Evolutionary conservation across 2,113 vertebrate genomes (phyloP).

Genomic region (Ictalurus punctatus): DNA sequence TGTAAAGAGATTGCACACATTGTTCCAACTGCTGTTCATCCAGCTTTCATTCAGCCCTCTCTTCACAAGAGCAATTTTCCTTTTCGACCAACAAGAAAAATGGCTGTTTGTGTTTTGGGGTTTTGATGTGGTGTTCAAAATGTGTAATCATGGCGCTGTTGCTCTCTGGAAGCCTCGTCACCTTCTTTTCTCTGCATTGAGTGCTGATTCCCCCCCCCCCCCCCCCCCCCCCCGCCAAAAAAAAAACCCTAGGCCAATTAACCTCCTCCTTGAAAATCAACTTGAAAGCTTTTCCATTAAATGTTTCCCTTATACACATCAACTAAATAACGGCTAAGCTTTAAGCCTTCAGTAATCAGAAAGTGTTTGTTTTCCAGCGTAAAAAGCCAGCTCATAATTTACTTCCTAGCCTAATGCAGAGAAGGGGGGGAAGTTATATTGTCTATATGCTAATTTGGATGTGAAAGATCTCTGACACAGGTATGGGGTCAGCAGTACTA

Average conservation of each 20-base stretch:
- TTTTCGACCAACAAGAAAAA: constrained; percentile 31
- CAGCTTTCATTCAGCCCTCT: constrained; percentile 4
- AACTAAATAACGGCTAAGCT: constrained; percentile 44
- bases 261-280: constrained; percentile 57
- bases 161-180: constrained; percentile 46
- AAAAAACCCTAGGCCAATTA: constrained; percentile 52
- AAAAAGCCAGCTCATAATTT: constrained; percentile 39
- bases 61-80: constrained; percentile 36
- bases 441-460: constrained; percentile 55
- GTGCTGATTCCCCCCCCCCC: constrained; percentile 46
- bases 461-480: constrained; percentile 22
- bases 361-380: constrained; percentile 32
- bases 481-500: constrained; percentile 15
- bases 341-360: constrained; percentile 39
- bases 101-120: constrained; percentile 31
- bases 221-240: constrained; percentile 15
- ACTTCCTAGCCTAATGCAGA: constrained; percentile 2
- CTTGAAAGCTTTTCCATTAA: constrained; percentile 60
- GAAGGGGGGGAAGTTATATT: constrained; percentile 9
- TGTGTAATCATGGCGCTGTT: constrained; percentile 36
- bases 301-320: constrained; percentile 42
- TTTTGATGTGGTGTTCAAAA: constrained; percentile 47
- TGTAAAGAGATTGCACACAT: constrained; percentile 20
- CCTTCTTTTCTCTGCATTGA: background rate
- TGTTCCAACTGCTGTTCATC: constrained; percentile 30